These are phyloP conservation scores for Porites rus DNA, from an alignment of 92 coral and sea anemone species.

Conservation along the genomic window DNA sequence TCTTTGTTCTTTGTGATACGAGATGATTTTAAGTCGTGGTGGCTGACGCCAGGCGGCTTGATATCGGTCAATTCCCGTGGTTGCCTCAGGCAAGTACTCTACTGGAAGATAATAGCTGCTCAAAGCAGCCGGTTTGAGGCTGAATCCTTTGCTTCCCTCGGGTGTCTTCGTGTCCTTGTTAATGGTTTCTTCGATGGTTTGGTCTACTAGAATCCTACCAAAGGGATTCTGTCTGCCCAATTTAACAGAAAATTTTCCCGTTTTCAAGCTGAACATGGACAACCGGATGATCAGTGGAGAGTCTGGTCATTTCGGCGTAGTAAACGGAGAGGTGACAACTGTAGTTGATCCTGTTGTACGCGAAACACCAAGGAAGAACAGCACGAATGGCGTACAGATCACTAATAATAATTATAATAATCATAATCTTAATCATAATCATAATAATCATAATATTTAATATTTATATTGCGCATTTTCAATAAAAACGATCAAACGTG, in stretches of 20 bases:
- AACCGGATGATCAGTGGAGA: conserved; percentile 44
- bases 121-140: too few relatives aligned
- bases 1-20: conserved; percentile 36
- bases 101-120: background rate
- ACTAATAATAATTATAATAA: too few relatives aligned
- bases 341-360: conserved; percentile 41
- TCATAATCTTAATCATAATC: too few relatives aligned
- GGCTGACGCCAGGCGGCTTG: conserved; percentile 28
- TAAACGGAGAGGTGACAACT: conserved; percentile 31
- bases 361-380: conserved; percentile 37
- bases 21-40: conserved; percentile 52
- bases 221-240: conserved; percentile 26
- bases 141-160: conserved; percentile 71
- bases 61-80: conserved; percentile 28
- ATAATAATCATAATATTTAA: too few relatives aligned
- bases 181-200: conserved; percentile 70
- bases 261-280: conserved; percentile 31
- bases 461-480: too few relatives aligned
- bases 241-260: conserved; percentile 57
- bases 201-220: conserved; percentile 67
- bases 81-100: conserved; percentile 49
- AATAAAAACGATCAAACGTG: too few relatives aligned
- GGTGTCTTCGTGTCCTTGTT: conserved; percentile 72
- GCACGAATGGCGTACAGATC: too few relatives aligned
- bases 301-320: conserved; percentile 53